These are phyloP conservation scores for Halcyon malimbica DNA, from an alignment of 2,113 vertebrate genomes.

Conservation along the genomic window DNA sequence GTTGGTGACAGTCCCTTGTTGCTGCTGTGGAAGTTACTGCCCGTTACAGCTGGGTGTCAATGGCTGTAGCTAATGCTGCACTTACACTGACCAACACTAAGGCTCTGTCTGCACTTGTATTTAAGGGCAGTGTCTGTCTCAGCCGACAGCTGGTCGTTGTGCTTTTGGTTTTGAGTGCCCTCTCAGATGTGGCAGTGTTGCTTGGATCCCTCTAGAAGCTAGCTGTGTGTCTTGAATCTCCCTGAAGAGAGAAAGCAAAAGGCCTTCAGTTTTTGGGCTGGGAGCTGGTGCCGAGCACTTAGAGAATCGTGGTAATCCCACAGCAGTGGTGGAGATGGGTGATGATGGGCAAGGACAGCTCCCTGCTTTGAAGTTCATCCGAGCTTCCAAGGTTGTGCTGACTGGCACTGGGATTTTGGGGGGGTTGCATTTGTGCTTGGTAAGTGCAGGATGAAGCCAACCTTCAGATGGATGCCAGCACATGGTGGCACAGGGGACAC, in stretches of 20 bases:
- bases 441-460: not conserved
- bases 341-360: not conserved
- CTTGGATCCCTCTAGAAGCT: not conserved
- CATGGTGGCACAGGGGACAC: not conserved
- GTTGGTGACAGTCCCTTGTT: not conserved
- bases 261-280: not conserved
- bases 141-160: accelerated
- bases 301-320: accelerated
- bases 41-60: accelerated
- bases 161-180: accelerated
- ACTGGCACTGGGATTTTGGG: not conserved
- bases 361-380: not conserved
- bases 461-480: not conserved
- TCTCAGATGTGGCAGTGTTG: not conserved
- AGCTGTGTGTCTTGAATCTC: not conserved
- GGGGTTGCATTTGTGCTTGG: not conserved
- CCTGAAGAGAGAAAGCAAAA: not conserved
- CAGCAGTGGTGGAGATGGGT: accelerated
- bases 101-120: not conserved
- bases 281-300: not conserved
- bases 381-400: not conserved
- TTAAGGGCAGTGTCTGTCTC: not conserved
- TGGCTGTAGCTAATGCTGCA: not conserved
- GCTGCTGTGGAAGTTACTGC: not conserved
- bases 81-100: accelerated